A percentile compares a stretch with the other conserved stretches of the same genome.
Evolutionary conservation across 2,113 vertebrate genomes (phyloP).

Genomic region (Epinephelus moara): DNA sequence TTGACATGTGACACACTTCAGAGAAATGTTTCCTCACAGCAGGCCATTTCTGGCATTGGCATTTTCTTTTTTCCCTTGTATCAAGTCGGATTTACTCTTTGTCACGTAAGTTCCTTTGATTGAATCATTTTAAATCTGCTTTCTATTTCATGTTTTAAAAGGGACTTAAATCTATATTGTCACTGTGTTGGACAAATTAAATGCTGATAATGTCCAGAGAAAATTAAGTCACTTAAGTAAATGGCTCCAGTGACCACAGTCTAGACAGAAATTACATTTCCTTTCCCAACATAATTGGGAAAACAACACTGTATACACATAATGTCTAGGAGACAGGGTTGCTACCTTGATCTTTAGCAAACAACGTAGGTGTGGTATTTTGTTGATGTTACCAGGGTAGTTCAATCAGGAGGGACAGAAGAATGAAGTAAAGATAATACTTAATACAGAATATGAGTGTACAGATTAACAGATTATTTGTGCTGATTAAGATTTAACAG

Average conservation of each 20-base stretch:
- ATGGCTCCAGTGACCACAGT: background rate
- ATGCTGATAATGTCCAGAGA: background rate
- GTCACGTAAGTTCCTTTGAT: background rate
- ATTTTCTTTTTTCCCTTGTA: background rate
- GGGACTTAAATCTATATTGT: background rate
- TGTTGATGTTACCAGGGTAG: no score
- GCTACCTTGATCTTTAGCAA: no score
- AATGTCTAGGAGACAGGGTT: no score
- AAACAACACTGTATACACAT: background rate
- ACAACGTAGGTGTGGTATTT: no score
- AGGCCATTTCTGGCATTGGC: background rate
- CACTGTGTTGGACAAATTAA: background rate
- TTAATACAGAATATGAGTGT: no score
- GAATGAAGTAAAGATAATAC: no score
- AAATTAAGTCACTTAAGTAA: background rate
- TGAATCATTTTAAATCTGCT: background rate
- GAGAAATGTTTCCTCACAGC: conserved; percentile 32
- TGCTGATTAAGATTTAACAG: no score
- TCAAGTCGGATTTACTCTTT: conserved; percentile 18
- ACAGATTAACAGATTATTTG: no score
- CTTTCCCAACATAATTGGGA: background rate
- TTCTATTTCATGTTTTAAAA: conserved; percentile 1
- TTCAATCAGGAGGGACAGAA: no score
- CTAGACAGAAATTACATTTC: background rate
- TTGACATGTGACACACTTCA: conserved; percentile 35